Evolutionary conservation across 2,797 vertebrate genomes (phyloP).

Genomic region (Coccyzus lansbergi): DNA sequence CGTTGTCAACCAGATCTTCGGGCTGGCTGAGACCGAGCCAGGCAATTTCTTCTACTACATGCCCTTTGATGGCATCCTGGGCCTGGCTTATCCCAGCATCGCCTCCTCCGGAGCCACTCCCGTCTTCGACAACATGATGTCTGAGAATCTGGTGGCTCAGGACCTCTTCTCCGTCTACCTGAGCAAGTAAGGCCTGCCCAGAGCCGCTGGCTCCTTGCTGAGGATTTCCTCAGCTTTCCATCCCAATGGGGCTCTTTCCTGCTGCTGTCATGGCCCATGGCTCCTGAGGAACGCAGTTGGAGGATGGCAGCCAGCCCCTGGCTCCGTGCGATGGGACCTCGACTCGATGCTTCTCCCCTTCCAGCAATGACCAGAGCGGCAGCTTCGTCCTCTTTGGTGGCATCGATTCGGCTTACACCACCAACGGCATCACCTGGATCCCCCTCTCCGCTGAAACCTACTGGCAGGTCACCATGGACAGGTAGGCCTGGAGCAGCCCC

Average conservation of each 20-base stretch:
- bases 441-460: conserved; percentile 65
- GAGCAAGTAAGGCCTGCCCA: too few species aligned
- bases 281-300: not conserved
- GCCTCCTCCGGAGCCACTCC: conserved; percentile 71
- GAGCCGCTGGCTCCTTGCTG: too few species aligned
- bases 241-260: rapidly evolving
- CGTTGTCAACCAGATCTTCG: conserved; percentile 70
- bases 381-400: too few species aligned
- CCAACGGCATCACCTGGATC: conserved; percentile 54
- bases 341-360: too few species aligned
- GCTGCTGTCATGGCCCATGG: rapidly evolving
- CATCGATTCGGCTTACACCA: too few species aligned
- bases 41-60: conserved; percentile 75
- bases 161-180: too few species aligned
- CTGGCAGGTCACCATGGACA: conserved; percentile 76
- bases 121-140: conserved; percentile 80
- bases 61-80: conserved; percentile 75
- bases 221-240: too few species aligned
- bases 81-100: conserved; percentile 75
- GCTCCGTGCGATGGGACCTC: too few species aligned
- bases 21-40: conserved; percentile 75
- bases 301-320: not conserved
- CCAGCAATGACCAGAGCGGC: too few species aligned
- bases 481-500: not conserved
- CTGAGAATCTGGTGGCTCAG: too few species aligned